Conservation (phyloP, 2,113 vertebrate species). For the Oreochromis aureus region DNA sequence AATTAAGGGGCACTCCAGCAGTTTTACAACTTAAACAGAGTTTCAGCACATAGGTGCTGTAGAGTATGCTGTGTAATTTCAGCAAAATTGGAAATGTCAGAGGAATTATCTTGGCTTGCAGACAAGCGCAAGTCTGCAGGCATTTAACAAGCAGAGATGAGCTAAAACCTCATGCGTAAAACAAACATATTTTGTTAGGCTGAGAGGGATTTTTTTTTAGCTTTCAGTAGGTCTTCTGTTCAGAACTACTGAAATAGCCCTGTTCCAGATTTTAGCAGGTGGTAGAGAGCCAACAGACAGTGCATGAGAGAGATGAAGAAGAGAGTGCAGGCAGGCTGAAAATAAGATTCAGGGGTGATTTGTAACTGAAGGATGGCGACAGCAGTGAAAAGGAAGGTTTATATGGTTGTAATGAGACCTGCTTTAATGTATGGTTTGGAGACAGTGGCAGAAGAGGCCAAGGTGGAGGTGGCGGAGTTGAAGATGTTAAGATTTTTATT, state of each 20-base stretch:
- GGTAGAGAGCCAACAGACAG: background rate
- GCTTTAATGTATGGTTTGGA: no score
- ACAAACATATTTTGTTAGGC: background rate
- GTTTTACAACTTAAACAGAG: background rate
- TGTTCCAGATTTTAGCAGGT: background rate
- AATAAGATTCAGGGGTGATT: background rate
- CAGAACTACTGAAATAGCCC: background rate
- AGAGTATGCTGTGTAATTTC: background rate
- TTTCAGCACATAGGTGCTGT: background rate
- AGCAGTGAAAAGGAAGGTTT: no score
- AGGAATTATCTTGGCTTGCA: background rate
- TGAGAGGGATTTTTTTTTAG: background rate
- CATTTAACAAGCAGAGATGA: background rate
- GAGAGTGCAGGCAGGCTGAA: background rate
- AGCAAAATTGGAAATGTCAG: background rate
- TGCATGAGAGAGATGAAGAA: background rate
- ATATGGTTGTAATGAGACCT: background rate
- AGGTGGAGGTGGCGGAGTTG: rapidly evolving
- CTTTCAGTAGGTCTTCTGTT: background rate
- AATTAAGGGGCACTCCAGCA: background rate
- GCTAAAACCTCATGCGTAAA: background rate
- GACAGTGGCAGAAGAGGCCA: no score
- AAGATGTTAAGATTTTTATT: background rate
- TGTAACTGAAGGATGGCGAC: background rate
- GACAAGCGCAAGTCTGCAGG: background rate